Evolutionary conservation across 2,888 invertebrate species (phyloP), one percentile per base, ranked within the genome.

Genomic region (Chloromyia formosa): DNA sequence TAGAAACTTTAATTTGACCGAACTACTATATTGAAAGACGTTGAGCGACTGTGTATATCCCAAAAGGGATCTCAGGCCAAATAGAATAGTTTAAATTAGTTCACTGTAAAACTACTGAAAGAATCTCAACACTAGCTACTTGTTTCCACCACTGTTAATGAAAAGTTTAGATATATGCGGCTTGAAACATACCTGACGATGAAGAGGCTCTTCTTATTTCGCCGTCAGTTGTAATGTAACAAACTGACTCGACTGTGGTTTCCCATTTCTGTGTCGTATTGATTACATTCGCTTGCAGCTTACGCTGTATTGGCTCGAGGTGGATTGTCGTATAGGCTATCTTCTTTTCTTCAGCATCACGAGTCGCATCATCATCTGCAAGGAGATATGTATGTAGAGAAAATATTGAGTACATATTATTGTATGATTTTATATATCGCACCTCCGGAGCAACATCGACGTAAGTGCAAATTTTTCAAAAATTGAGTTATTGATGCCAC

Each of bases 181-280:
- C n/a, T n/a, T n/a, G 35, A 18, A 40, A 75, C 74, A 42, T 75
- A 76, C 76, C 76, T 76, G 74, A 74, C 7, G 27, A 35, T 68
- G 68, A 73, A 49, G 73, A 60, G 18, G 49, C 61, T 61, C 35
- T 56, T 49, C 16, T 18, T 16, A 73, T 74, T 54, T 62, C 42
- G 54, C 64, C 54, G 74, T 12, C 60, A 27, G 81, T 83, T 79
- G 83, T 83, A 75, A 85, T 83, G 79, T 83, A 85, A 76, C 84
- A 84, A 72, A 85, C 82, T 40, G 85, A 84, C 77, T 85, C 85
- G 2, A 85, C 80, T 22, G 84, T 85, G 18, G 85, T 85, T 77
- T 85, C 84, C 85, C 85, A 85, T 80, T 84, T 85, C 77, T 85
- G 84, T 75, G 83, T 84, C 61, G 84, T 83, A 78, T 84, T 85